A percentile compares a stretch with the other conserved stretches of the same genome.
Conservation (phyloP, 2,113 vertebrate species). For the Clarias macrocephalus region DNA sequence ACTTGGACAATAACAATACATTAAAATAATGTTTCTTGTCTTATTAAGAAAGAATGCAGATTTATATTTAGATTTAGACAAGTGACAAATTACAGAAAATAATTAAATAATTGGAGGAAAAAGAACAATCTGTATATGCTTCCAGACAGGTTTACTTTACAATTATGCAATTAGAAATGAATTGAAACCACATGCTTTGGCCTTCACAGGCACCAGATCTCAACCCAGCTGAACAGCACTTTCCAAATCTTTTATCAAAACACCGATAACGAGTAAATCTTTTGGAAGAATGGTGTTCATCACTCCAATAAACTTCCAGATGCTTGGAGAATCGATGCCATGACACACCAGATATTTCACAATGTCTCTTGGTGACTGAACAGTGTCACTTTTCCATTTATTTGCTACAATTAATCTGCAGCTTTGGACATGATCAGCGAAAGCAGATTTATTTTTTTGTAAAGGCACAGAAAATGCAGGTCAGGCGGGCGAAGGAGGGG, state of each 20-base stretch:
- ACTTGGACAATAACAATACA: not conserved
- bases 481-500: slow-evolving; percentile 12
- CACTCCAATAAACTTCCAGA: not conserved
- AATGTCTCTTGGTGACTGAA: not conserved
- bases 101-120: not conserved
- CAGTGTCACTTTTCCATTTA: not conserved
- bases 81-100: not conserved
- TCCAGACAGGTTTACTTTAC: not conserved
- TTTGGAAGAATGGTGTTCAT: not conserved
- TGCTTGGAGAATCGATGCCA: not conserved
- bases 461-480: not conserved
- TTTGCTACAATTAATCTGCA: not conserved
- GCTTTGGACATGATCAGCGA: not conserved
- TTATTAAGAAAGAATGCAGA: not conserved
- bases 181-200: not conserved
- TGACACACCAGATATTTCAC: not conserved
- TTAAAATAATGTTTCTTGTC: not conserved
- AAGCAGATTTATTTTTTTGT: not conserved
- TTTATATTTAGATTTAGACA: not conserved
- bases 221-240: not conserved
- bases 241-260: not conserved
- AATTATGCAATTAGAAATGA: not conserved
- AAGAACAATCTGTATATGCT: not conserved
- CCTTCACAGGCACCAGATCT: not conserved
- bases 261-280: not conserved